A percentile compares a stretch with the other conserved stretches of the same genome.
Evolutionary conservation across 2,797 vertebrate species (phyloP).

Genomic region (Onychomys arenicola): DNA sequence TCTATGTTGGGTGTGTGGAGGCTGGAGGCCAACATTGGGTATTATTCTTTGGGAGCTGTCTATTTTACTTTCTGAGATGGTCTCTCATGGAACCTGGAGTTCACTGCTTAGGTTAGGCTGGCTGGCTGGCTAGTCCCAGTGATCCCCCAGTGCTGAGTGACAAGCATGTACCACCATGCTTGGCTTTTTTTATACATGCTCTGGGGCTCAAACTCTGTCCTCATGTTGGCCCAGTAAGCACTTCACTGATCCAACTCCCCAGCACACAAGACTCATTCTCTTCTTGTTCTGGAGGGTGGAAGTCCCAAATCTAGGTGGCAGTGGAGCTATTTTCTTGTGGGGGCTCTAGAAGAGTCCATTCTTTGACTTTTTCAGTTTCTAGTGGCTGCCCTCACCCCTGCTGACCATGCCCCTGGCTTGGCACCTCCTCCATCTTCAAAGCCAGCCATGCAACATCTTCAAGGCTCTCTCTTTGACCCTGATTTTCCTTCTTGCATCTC

Average conservation of each 20-base stretch:
- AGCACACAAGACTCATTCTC: background rate
- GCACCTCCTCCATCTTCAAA: too few species aligned
- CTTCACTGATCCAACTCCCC: background rate
- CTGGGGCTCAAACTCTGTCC: background rate
- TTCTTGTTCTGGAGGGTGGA: too few species aligned
- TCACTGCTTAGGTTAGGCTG: background rate
- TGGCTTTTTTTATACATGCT: background rate
- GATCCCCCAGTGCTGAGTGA: too few species aligned
- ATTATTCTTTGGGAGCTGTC: background rate
- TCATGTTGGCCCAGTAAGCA: background rate
- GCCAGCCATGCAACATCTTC: background rate
- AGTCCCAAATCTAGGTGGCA: too few species aligned
- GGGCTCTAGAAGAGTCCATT: background rate
- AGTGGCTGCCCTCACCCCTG: background rate
- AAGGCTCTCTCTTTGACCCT: background rate
- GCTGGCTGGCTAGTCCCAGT: too few species aligned
- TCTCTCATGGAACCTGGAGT: background rate
- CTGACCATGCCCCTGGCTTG: background rate
- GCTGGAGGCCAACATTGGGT: background rate
- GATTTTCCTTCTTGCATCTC: rapidly evolving
- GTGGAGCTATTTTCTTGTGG: rapidly evolving
- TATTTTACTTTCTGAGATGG: background rate
- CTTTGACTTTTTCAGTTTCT: too few species aligned
- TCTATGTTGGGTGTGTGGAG: background rate
- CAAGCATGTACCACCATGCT: background rate